Conservation (phyloP, 2,113 vertebrate species). For the Ptilorrhoa leucosticta region DNA sequence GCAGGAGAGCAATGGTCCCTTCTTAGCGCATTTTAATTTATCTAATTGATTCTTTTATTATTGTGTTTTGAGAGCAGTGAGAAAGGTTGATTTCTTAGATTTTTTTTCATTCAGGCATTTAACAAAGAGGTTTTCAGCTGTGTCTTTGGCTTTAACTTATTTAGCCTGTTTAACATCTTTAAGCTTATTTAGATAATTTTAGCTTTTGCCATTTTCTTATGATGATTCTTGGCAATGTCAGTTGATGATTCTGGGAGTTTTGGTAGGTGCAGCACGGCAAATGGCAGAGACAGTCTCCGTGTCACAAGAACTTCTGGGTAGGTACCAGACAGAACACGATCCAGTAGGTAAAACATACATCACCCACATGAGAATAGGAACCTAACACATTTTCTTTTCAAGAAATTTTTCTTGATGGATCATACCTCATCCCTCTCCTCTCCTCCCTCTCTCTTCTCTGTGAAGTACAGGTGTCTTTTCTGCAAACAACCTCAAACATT, state of each 20-base stretch:
- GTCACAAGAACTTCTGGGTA: not conserved
- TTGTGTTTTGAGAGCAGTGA: not conserved
- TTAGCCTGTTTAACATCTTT: not conserved
- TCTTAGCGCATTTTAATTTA: not conserved
- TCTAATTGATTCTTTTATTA: not conserved
- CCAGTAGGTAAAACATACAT: not conserved
- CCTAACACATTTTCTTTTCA: conserved; percentile 7
- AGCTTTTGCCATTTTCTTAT: not conserved
- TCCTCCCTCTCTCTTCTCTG: not conserved
- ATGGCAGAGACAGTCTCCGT: not conserved
- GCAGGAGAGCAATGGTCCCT: not conserved
- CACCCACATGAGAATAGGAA: not conserved
- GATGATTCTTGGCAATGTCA: not conserved
- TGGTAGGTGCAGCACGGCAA: not conserved
- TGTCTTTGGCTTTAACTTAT: not conserved
- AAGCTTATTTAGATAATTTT: not conserved
- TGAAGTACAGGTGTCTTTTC: not conserved
- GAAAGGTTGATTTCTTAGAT: not conserved
- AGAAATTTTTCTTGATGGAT: not conserved
- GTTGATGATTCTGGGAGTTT: not conserved
- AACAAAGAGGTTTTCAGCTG: not conserved
- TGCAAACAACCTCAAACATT: not conserved
- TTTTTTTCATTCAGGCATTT: not conserved
- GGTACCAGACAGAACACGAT: not conserved
- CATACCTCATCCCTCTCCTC: not conserved